Percentiles rank a stretch among this genome's conserved stretches.
phyloP scores from a whole-genome alignment of 2,888 invertebrate genomes.

The Lacanobia oleracea region DNA sequence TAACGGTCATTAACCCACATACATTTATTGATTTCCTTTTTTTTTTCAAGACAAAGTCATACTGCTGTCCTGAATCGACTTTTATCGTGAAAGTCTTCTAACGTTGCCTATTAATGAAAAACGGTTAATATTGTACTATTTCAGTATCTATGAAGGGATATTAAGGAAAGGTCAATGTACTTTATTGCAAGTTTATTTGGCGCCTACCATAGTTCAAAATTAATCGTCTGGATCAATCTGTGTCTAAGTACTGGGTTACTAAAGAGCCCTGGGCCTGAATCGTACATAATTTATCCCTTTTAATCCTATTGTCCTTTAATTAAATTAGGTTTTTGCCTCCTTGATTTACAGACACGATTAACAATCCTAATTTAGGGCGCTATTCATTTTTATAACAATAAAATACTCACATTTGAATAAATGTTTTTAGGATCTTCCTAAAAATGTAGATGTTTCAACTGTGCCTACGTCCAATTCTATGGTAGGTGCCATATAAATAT shows the following conservation, averaged over 20 bases:
- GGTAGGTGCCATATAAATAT: too few relatives aligned
- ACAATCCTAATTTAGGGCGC: slow-evolving; percentile 27
- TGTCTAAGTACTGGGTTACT: slow-evolving; percentile 37
- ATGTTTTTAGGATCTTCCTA: too few relatives aligned
- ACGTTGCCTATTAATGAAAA: too few relatives aligned
- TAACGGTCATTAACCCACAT: too few relatives aligned
- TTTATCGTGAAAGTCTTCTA: too few relatives aligned
- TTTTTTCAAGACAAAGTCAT: too few relatives aligned
- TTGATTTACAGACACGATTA: slow-evolving; percentile 48
- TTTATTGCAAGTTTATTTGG: too few relatives aligned
- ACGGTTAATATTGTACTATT: too few relatives aligned
- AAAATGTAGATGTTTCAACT: not conserved
- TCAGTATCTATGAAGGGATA: too few relatives aligned
- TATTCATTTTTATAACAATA: slow-evolving; percentile 10
- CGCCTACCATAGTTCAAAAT: slow-evolving; percentile 19
- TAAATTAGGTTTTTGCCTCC: slow-evolving; percentile 43
- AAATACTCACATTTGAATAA: not conserved
- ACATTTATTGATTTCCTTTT: too few relatives aligned
- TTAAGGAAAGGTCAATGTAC: too few relatives aligned
- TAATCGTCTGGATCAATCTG: slow-evolving; percentile 50
- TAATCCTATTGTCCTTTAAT: slow-evolving; percentile 59
- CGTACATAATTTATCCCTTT: slow-evolving; percentile 55
- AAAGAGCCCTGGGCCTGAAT: slow-evolving; percentile 36
- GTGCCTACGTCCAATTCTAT: slow-evolving; percentile 19
- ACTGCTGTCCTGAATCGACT: too few relatives aligned